Conservation (phyloP, 2,113 vertebrate species). For the Brienomyrus longianalis region DNA sequence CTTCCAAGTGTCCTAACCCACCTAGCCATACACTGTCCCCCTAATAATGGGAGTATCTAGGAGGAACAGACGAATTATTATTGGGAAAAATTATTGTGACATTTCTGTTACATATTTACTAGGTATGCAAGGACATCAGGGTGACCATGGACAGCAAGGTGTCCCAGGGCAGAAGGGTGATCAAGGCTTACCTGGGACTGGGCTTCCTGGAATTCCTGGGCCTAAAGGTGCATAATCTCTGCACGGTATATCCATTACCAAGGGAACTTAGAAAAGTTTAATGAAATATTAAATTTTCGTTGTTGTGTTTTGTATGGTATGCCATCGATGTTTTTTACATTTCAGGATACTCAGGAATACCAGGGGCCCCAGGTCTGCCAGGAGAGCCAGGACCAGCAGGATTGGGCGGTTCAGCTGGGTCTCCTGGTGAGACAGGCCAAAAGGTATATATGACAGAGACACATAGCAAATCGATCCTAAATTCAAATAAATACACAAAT, state of each 20-base stretch:
- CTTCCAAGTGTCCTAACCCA: background rate
- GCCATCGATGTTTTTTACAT: background rate
- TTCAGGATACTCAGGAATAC: conserved; percentile 73
- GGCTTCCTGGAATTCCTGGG: conserved; percentile 77
- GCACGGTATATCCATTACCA: background rate
- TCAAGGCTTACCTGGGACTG: conserved; percentile 70
- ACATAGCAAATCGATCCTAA: background rate
- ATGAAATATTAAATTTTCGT: background rate
- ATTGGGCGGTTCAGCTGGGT: conserved; percentile 69
- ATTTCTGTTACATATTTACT: background rate
- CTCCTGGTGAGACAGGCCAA: conserved; percentile 66
- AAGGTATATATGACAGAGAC: conserved; percentile 61
- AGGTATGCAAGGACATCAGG: conserved; percentile 77
- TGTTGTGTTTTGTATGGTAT: background rate
- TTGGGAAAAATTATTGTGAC: background rate
- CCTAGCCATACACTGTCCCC: background rate
- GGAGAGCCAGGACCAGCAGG: conserved; percentile 77
- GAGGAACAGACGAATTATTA: background rate
- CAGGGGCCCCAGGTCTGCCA: conserved; percentile 67
- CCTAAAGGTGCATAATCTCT: conserved; percentile 68
- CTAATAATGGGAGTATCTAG: background rate
- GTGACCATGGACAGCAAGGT: conserved; percentile 70
- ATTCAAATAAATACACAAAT: background rate
- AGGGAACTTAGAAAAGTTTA: background rate
- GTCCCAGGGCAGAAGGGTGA: conserved; percentile 78